These are phyloP conservation scores for Leptopterna dolabrata DNA, from an alignment of 2,888 invertebrate genomes.

Conservation along the genomic window DNA sequence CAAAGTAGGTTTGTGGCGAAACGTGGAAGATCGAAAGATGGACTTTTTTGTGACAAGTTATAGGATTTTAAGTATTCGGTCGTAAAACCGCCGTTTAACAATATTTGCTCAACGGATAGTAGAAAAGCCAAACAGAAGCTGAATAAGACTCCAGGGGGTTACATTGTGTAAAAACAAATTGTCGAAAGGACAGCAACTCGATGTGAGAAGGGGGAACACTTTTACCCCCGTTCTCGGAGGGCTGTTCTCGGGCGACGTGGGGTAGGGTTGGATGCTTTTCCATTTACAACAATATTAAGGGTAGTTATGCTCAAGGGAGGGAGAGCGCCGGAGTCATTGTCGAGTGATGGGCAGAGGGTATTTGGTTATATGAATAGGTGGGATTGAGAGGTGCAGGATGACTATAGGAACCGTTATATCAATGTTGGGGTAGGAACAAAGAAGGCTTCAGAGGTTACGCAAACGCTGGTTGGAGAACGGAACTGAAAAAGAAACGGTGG, in stretches of 20 bases:
- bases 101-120: slow-evolving; percentile 32
- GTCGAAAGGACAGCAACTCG: slow-evolving; percentile 10
- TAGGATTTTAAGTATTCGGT: background rate
- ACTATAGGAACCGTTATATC: slow-evolving; percentile 7
- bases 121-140: background rate
- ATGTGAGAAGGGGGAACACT: background rate
- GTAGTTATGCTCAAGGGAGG: slow-evolving; percentile 1
- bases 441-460: background rate
- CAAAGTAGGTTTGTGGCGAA: too few relatives aligned
- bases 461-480: background rate
- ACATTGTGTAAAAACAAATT: slow-evolving; percentile 37
- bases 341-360: background rate
- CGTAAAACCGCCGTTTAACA: slow-evolving; percentile 32
- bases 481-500: background rate
- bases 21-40: too few relatives aligned
- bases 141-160: background rate
- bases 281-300: slow-evolving; percentile 38
- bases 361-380: slow-evolving; percentile 7
- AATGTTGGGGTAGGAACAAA: background rate
- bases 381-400: slow-evolving; percentile 2
- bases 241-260: background rate
- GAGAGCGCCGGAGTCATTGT: background rate
- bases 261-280: background rate
- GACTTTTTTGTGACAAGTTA: background rate
- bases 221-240: background rate